phyloP scores from a whole-genome alignment of 2,888 invertebrate species.

The Labia minor region DNA sequence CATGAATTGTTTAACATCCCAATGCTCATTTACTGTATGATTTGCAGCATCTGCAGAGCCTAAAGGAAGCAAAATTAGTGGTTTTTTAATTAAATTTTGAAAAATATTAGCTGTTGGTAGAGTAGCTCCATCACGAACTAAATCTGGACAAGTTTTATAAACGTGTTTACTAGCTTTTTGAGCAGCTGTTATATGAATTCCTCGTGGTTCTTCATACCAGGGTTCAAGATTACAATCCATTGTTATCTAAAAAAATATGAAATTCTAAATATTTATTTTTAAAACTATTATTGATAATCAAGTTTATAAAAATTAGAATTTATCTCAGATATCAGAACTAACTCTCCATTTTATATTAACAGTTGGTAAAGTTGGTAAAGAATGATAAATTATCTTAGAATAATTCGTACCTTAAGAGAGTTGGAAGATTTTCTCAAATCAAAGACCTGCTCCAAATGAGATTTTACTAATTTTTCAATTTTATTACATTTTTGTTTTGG shows the following conservation, averaged over 20 bases:
- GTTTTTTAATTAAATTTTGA: constrained; percentile 35
- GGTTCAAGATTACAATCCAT: constrained; percentile 42
- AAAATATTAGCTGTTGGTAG: constrained; percentile 50
- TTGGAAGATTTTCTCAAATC: neutral
- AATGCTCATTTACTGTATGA: constrained; percentile 50
- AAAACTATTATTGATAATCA: neutral
- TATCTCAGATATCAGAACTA: no score
- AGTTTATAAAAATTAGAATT: neutral
- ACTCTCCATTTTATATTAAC: no score
- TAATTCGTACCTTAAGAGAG: neutral
- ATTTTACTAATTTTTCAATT: constrained; percentile 38
- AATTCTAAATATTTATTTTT: neutral
- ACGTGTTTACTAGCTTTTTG: constrained; percentile 34
- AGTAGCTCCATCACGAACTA: constrained; percentile 48
- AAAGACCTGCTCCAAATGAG: constrained; percentile 36
- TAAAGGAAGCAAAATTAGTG: constrained; percentile 47
- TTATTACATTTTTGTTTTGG: constrained; percentile 44
- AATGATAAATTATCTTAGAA: no score
- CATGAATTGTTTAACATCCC: constrained; percentile 43
- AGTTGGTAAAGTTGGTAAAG: no score
- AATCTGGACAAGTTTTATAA: constrained; percentile 42
- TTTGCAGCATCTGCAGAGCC: constrained; percentile 49
- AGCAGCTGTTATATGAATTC: constrained; percentile 45
- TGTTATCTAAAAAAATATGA: constrained; percentile 25
- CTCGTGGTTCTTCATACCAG: constrained; percentile 45